Percentiles rank a stretch among this genome's conserved stretches.
phyloP scores from a whole-genome alignment of 1,140 invertebrate genomes.

The Magallana gigas region DNA sequence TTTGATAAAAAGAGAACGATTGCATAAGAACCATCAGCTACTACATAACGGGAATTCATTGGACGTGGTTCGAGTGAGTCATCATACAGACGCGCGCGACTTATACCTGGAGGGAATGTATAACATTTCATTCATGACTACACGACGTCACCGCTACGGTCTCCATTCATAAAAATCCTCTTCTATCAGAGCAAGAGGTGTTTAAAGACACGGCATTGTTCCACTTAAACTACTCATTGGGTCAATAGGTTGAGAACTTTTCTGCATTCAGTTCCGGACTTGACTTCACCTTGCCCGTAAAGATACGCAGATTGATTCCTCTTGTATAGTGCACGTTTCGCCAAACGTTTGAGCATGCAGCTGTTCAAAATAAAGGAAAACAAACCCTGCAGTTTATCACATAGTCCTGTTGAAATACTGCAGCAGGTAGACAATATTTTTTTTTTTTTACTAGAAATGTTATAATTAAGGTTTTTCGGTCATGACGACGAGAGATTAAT shows the following conservation, averaged over 20 bases:
- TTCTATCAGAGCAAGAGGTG: background rate
- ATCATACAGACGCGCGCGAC: background rate
- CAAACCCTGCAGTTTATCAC: no score
- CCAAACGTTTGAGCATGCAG: no score
- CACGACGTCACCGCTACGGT: background rate
- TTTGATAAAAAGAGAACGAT: background rate
- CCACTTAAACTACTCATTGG: background rate
- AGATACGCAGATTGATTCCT: background rate
- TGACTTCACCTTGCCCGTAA: background rate
- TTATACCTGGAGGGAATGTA: background rate
- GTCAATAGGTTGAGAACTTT: background rate
- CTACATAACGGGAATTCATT: background rate
- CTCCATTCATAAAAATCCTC: constrained; percentile 24
- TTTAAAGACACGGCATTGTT: constrained; percentile 1
- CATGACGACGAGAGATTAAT: no score
- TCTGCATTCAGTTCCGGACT: background rate
- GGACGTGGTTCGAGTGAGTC: background rate
- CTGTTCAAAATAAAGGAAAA: no score
- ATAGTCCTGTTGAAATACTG: no score
- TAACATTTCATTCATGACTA: constrained; percentile 30
- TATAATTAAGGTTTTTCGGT: no score
- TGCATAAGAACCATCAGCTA: background rate
- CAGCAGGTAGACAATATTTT: no score
- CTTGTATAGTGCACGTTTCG: no score
- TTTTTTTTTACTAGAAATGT: no score